A percentile compares a stretch with the other conserved stretches of the same genome.
Evolutionary conservation across 1,140 invertebrate genomes (phyloP).

Genomic region (Drosophila funebris): DNA sequence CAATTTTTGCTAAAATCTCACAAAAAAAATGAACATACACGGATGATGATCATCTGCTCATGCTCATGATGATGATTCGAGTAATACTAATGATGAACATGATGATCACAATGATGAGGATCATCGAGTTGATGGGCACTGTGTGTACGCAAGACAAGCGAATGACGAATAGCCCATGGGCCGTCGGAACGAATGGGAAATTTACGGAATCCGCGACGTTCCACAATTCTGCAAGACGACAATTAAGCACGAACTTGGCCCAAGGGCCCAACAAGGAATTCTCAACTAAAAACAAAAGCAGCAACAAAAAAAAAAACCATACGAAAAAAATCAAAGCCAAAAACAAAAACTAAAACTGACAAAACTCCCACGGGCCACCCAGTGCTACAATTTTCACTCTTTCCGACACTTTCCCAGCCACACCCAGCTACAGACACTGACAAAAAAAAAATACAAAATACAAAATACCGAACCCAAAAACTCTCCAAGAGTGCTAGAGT

Average conservation of each 20-base stretch:
- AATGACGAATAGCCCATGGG: conserved; percentile 81
- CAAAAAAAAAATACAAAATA: not conserved
- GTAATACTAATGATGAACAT: conserved; percentile 32
- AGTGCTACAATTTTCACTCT: conserved; percentile 79
- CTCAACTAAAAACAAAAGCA: not conserved
- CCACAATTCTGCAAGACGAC: conserved; percentile 77
- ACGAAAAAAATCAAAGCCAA: no score
- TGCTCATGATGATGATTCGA: conserved; percentile 28
- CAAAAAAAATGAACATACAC: conserved; percentile 45
- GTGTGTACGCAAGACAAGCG: conserved; percentile 67
- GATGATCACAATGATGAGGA: conserved; percentile 33
- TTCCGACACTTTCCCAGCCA: conserved; percentile 66
- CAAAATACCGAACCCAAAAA: not conserved
- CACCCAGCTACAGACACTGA: conserved; percentile 19
- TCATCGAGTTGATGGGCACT: conserved; percentile 16
- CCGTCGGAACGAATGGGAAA: conserved; percentile 74
- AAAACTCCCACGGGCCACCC: conserved; percentile 79
- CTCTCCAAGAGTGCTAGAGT: conserved; percentile 8
- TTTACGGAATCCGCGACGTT: conserved; percentile 77
- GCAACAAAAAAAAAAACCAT: not conserved
- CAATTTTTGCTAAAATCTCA: conserved; percentile 66
- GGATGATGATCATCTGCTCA: conserved; percentile 40
- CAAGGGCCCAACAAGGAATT: conserved; percentile 22
- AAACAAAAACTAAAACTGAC: not conserved
- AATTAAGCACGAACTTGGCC: conserved; percentile 78